These are phyloP conservation scores for Typhlichthys eigenmanni DNA, from an alignment of 2,797 vertebrate genomes.

Conservation along the genomic window DNA sequence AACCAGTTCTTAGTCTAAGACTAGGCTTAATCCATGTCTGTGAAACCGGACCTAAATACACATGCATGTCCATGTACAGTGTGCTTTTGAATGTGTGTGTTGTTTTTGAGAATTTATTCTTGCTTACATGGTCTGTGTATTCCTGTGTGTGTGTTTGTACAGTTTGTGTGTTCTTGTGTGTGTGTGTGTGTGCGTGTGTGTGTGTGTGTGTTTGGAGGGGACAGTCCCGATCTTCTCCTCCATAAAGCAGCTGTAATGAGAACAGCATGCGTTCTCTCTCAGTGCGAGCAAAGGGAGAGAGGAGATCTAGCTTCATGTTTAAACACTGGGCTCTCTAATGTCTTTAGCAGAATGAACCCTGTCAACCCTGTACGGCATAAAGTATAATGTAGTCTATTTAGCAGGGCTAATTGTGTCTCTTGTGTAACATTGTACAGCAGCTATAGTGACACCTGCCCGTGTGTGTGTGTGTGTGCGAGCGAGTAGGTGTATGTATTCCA, in stretches of 20 bases:
- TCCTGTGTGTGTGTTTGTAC: background rate
- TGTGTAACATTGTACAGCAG: background rate
- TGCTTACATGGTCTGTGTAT: background rate
- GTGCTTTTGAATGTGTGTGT: too few relatives aligned
- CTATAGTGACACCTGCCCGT: background rate
- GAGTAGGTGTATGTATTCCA: background rate
- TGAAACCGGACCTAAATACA: too few relatives aligned
- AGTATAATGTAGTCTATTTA: too few relatives aligned
- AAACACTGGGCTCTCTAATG: slow-evolving; percentile 7
- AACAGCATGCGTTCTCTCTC: slow-evolving; percentile 47
- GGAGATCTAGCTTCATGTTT: too few relatives aligned
- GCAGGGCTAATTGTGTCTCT: too few relatives aligned
- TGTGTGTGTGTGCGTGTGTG: background rate
- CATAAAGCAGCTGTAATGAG: slow-evolving; percentile 51
- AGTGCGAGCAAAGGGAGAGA: too few relatives aligned
- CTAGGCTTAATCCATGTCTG: too few relatives aligned
- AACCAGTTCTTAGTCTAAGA: too few relatives aligned
- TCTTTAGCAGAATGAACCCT: slow-evolving; percentile 12
- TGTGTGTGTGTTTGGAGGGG: slow-evolving; percentile 1
- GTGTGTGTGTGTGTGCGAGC: background rate
- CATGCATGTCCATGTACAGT: too few relatives aligned
- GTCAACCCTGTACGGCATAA: background rate
- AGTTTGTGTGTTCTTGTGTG: background rate
- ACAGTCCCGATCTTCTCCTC: slow-evolving; percentile 12
- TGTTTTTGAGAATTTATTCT: too few relatives aligned